Base-by-base conservation (phyloP, 2,888 invertebrate species). In the Noctua comes region DNA sequence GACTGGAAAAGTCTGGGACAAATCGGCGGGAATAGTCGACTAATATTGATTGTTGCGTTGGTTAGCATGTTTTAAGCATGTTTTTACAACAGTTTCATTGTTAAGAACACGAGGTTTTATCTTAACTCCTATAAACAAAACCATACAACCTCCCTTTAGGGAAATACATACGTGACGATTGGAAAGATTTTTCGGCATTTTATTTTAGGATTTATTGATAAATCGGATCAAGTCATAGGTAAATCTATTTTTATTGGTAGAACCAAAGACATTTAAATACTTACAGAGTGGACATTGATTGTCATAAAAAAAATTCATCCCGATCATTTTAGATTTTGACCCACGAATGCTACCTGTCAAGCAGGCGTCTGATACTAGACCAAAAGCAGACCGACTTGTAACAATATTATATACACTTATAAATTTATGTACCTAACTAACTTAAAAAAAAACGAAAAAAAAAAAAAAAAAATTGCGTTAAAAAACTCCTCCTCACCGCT, bases 41-140 rank as follows among this genome's bases (percentile, higher is more conserved):
- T 27, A 59, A 75, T 75, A 68, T 59, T 73, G 46, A 73, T 59
- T 21, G 40, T 21, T 16, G 24, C 36, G 36, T 31, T 65, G 43
- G 27, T n/a, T 48, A 21, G 8, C 24, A 40, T 66, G 11, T 66
- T 24, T 24, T 46, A 27, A 21, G 6, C 18, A 40, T 66, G 11
- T 57, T 18, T 31, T 27, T 21, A 21, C 46, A 62, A 31, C 18
- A 7, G 27, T 59, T 16, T 59, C 27, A 46, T 43, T 8, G 21
- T 68, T 7, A 40, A 31, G 18, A 31, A 62, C 10, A 62, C 21
- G 10, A 62, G 10, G 4, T 57, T 5, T 57, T n/a, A 3, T 4
- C n/a, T 11, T 57, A 7, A n/a, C 21, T 27, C 27, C 27, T 62
- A 16, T 59, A 59, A 62, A 31, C 27, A 27, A 27, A 59, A 27